Evolutionary conservation across 2,113 vertebrate species (phyloP).

Genomic region (Tursiops truncatus): DNA sequence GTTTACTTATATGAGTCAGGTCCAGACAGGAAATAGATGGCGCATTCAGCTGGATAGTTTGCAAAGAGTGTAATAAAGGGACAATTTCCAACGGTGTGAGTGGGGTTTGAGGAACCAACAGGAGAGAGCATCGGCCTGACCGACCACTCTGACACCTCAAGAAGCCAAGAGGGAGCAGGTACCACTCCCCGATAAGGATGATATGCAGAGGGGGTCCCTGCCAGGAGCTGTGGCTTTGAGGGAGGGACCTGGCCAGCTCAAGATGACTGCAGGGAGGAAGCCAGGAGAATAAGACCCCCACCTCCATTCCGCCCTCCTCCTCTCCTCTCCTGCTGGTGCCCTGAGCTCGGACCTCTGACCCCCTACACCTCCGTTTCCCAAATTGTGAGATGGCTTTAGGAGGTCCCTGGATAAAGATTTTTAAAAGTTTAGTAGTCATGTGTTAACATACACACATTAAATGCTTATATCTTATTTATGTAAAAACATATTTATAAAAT

Average conservation of each 20-base stretch:
- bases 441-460: neutral
- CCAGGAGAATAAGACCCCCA: neutral
- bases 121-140: neutral
- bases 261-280: neutral
- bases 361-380: neutral
- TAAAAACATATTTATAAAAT: neutral
- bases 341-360: neutral
- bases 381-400: neutral
- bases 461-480: neutral
- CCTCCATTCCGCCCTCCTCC: fast-evolving
- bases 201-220: neutral
- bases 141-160: neutral
- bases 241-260: neutral
- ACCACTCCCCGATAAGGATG: neutral
- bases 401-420: neutral
- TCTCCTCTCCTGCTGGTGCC: neutral
- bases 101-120: neutral
- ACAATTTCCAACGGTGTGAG: neutral
- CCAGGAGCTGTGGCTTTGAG: neutral
- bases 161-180: neutral
- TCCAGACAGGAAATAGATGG: neutral
- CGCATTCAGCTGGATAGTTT: neutral
- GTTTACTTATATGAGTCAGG: neutral
- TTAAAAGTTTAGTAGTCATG: neutral
- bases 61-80: neutral